Evolutionary conservation across 2,113 vertebrate genomes (phyloP), one percentile per base, ranked within the genome.

Genomic region (Misgurnus anguillicaudatus): DNA sequence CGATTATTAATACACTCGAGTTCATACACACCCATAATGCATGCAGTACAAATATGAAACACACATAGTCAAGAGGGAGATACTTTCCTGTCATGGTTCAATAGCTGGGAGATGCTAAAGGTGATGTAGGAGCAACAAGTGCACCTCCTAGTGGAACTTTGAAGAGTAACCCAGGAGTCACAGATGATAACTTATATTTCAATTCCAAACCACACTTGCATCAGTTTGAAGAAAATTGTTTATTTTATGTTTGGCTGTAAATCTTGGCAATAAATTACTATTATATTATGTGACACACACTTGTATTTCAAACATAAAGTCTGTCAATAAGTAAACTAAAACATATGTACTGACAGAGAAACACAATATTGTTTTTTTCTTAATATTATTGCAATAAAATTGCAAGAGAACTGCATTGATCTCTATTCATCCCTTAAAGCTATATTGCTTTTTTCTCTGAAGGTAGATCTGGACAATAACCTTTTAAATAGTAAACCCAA

Each of bases 401-500:
- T 41, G 14, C n/a, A 17, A 5, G 24, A 31, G 61, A 39, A 11
- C 41, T 24, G 21, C 42, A 75, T 9, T 0, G 19, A 13, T 21
- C 10, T 58, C 63, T 17, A 53, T 13, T 58, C 13, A 42, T 6
- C 17, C 21, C 53, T 24, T 9, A 21, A 2, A 51, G 31, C 5
- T 31, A 5, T 36, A 68, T 77, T 57, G 75, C 36, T 78, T 79
- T 88, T 45, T 83, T 84, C 55, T 72, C 82, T 48, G 81, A 82
- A 36, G 13, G 7, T n/a, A 65, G 75, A 2, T 90, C 90, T 0
- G 85, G 77, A 6, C 81, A 80, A 51, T 91, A 39, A 0, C 96
- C 95, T 64, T 88, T 92, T 51, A 96, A 90, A 75, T 96, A 97
- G 82, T 90, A 97, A 17, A 94, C 86, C 95, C 96, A 96, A 55